These are phyloP conservation scores for Hyles vespertilio DNA, from an alignment of 1,140 invertebrate species.

Conservation along the genomic window DNA sequence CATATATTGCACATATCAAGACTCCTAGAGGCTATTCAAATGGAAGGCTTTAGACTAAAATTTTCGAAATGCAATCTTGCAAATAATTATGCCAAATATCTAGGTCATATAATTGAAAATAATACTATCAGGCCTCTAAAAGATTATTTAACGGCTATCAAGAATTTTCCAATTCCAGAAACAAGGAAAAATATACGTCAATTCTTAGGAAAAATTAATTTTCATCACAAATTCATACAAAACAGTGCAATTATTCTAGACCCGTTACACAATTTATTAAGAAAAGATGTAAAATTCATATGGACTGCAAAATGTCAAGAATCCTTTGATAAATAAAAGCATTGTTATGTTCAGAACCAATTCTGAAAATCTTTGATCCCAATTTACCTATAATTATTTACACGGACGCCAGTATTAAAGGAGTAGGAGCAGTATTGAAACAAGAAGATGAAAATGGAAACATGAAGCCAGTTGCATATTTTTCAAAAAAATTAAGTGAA, in stretches of 20 bases:
- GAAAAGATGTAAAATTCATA: conserved; percentile 26
- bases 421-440: conserved; percentile 42
- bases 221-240: conserved; percentile 35
- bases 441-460: conserved; percentile 13
- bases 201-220: conserved; percentile 33
- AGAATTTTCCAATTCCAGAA: conserved; percentile 35
- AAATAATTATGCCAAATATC: conserved; percentile 18
- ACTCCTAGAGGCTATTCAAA: conserved; percentile 19
- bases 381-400: conserved; percentile 36
- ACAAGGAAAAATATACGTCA: conserved; percentile 30
- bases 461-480: conserved; percentile 16
- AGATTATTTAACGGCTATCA: conserved; percentile 47
- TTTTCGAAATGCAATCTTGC: conserved; percentile 46
- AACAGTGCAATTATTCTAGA: conserved; percentile 38
- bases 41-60: conserved; percentile 45
- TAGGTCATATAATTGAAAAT: conserved; percentile 45
- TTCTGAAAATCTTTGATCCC: conserved; percentile 43
- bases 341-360: conserved; percentile 39
- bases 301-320: conserved; percentile 42
- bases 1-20: conserved; percentile 19
- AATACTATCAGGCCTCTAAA: conserved; percentile 38
- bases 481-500: conserved; percentile 25
- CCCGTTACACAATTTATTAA: conserved; percentile 39
- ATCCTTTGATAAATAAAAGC: conserved; percentile 45
- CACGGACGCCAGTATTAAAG: conserved; percentile 38